Base-by-base conservation (phyloP, 2,888 invertebrate species). In the Geotrupes spiniger region DNA sequence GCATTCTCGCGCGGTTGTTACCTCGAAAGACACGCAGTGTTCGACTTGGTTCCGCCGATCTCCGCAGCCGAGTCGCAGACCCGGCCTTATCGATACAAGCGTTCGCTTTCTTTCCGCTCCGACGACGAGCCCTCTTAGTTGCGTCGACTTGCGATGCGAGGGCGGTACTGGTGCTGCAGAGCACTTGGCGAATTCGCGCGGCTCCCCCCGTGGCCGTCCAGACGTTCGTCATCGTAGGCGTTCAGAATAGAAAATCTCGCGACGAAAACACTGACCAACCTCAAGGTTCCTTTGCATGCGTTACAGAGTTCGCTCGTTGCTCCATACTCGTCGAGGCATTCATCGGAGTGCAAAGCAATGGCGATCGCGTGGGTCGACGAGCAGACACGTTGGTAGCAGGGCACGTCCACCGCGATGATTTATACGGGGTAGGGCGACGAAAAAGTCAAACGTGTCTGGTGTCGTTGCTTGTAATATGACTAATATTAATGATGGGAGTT, bases 241-340 rank as follows among this genome's bases (percentile, higher is more conserved):
- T 21, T 6, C 21, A 49, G 45, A 46, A 49, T 42, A 45, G 47
- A 48, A 51, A 48, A 53, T 51, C 45, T 3, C 21, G 21, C 21
- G 21, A 21, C 27, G 38, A 44, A 39, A 53, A 50, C 55, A 45
- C 49, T 57, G 60, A 60, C 60, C 60, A 57, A 49, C 56, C 60
- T 50, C 52, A 54, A 58, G 51, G 47, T 51, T 45, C 51, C 51
- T 31, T 49, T 43, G 40, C 44, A 49, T 44, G 40, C 43, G 43
- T 40, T 31, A 40, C 36, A 36, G 43, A 46, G 36, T 48, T 43
- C 27, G 26, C 21, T 3, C 21, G 6, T 21, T 21, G 6, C 21
- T n/a, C n/a, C n/a, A n/a, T n/a, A n/a, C n/a, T n/a, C n/a, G n/a
- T 3, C 3, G 6, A 21, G 6, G 21, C 21, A 21, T 21, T 21